Base-by-base conservation (phyloP, 1,140 invertebrate species). In the Drosophila bifasciata region DNA sequence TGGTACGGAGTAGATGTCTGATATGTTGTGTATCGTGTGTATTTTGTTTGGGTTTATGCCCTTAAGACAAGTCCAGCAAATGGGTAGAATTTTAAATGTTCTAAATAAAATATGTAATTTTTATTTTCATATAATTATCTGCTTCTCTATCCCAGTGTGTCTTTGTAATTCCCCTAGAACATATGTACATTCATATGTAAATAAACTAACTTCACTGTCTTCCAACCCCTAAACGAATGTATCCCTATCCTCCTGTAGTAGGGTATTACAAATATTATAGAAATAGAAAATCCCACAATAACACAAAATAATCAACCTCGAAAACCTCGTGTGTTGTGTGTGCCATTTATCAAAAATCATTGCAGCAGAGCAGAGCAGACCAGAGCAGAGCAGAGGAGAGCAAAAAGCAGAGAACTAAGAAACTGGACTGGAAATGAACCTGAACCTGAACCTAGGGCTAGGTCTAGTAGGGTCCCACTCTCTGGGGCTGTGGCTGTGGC, bases 281-380 rank as follows among this genome's bases (percentile, higher is more conserved):
- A 79, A 76, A 83, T 81, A 81, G 61, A 84, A 25, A 85, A 85
- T 85, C 80, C 76, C 80, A 85, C 80, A 75, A 73, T 63, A 75
- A 88, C 88, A 83, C 83, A 88, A 79, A 88, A 88, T 88, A 88
- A 88, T 88, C 83, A 88, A 88, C 83, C 83, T 88, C 83, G 84
- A 88, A 88, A 83, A 88, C 78, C 84, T 88, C 88, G 84, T 83
- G 84, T 88, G 83, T 79, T 84, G 88, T 88, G 83, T 83, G 84
- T 88, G 83, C 83, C 83, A 88, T 88, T 88, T 88, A 88, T 88
- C 83, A 88, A 88, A 88, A 88, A 88, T 36, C 77, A 86, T 88
- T 86, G 83, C 81, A 76, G 52, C 52, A 43, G 40, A 21, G n/a
- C n/a, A n/a, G n/a, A n/a, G n/a, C n/a, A 43, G 50, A 23, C 21